These are phyloP conservation scores for Tyto alba DNA, from an alignment of 2,113 vertebrate species.

Conservation along the genomic window DNA sequence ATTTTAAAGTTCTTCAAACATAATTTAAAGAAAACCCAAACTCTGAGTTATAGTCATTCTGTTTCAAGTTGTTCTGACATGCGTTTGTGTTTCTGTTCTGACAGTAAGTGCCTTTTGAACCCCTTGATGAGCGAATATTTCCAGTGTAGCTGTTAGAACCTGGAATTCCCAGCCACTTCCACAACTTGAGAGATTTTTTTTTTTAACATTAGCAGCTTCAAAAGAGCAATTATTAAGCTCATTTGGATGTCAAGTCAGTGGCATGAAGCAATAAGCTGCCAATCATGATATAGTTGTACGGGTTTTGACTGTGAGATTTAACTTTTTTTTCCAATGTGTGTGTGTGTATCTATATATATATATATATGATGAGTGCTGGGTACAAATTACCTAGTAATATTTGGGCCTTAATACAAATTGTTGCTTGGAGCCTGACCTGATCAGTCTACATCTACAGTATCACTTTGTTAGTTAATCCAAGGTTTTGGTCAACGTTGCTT, in stretches of 20 bases:
- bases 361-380: neutral
- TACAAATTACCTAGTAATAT: neutral
- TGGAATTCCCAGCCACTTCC: slow-evolving; percentile 42
- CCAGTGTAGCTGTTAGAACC: neutral
- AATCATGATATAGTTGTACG: neutral
- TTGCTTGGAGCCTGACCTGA: neutral
- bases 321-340: neutral
- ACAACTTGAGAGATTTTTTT: neutral
- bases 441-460: neutral
- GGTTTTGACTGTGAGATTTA: neutral
- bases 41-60: neutral
- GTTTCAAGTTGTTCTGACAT: slow-evolving; percentile 35
- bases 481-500: neutral
- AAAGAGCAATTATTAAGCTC: slow-evolving; percentile 18
- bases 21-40: slow-evolving; percentile 27
- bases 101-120: slow-evolving; percentile 44
- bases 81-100: slow-evolving; percentile 30
- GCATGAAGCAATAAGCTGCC: neutral
- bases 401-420: neutral
- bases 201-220: slow-evolving; percentile 22
- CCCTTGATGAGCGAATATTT: slow-evolving; percentile 37
- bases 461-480: neutral
- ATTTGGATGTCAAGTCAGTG: slow-evolving; percentile 4
- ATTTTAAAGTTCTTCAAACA: slow-evolving; percentile 38
- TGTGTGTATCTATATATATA: neutral